Percentiles rank a stretch among this genome's conserved stretches.
These are phyloP conservation scores for Cyprinella venusta DNA, from an alignment of 2,797 vertebrate species.

Conservation along the genomic window DNA sequence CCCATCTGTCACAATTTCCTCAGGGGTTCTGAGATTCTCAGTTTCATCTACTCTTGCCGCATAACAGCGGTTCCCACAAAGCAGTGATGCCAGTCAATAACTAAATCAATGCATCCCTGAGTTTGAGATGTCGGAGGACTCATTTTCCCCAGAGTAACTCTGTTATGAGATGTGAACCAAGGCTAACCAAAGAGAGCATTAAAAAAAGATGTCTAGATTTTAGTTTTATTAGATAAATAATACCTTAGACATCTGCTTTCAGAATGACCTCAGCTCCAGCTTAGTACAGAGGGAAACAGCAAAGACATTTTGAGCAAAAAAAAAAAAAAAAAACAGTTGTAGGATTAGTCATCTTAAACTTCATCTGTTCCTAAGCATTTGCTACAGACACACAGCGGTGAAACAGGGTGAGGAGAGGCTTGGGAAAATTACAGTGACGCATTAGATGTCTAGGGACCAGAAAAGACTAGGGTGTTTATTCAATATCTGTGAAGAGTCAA, in stretches of 20 bases:
- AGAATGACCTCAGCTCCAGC: not conserved
- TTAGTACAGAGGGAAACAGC: not conserved
- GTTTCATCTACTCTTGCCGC: slow-evolving; percentile 40
- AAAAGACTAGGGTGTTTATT: slow-evolving; percentile 15
- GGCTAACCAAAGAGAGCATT: slow-evolving; percentile 30
- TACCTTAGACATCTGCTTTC: slow-evolving; percentile 28
- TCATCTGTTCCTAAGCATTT: slow-evolving; percentile 16
- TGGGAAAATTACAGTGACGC: slow-evolving; percentile 17
- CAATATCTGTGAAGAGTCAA: not conserved
- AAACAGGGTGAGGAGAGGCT: slow-evolving; percentile 20
- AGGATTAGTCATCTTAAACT: slow-evolving; percentile 24
- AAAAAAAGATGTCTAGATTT: slow-evolving; percentile 29
- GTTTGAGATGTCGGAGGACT: not conserved
- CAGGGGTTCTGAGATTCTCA: slow-evolving; percentile 35
- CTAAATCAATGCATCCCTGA: slow-evolving; percentile 47
- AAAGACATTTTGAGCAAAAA: not conserved
- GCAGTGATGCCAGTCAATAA: slow-evolving; percentile 47
- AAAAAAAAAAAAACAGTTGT: not conserved
- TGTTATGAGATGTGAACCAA: slow-evolving; percentile 31
- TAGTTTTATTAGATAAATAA: slow-evolving; percentile 6
- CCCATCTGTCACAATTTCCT: slow-evolving; percentile 46
- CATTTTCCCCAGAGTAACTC: slow-evolving; percentile 6
- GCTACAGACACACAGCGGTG: slow-evolving; percentile 9
- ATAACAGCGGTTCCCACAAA: slow-evolving; percentile 25
- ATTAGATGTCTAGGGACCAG: not conserved